These are phyloP conservation scores for Aphelenchoides avenae DNA, from an alignment of 1,140 invertebrate species.

Conservation along the genomic window DNA sequence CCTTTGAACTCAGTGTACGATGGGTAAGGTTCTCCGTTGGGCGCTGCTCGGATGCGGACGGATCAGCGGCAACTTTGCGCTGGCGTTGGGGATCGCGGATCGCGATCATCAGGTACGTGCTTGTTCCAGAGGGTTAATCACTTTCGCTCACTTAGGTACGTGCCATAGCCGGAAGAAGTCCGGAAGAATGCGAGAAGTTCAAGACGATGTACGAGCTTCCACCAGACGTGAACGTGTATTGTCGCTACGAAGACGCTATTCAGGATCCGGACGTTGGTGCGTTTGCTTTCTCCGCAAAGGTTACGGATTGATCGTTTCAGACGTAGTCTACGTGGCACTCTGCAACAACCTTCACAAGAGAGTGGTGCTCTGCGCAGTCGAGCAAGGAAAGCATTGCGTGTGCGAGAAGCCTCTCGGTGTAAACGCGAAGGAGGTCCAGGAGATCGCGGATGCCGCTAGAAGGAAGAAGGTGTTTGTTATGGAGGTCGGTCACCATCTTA, in stretches of 20 bases:
- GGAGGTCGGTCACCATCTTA: no score
- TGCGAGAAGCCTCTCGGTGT: constrained; percentile 78
- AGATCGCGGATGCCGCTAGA: constrained; percentile 59
- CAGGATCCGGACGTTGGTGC: constrained; percentile 73
- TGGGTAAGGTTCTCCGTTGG: no score
- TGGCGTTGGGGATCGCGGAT: no score
- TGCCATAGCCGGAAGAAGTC: no score
- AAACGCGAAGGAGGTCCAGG: constrained; percentile 65
- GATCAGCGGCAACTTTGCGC: no score
- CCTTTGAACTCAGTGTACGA: no score
- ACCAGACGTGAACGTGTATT: constrained; percentile 66
- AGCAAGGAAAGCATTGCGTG: constrained; percentile 73
- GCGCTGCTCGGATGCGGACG: no score
- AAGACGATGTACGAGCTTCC: constrained; percentile 63
- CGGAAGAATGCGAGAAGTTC: no score
- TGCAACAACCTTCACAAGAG: constrained; percentile 70
- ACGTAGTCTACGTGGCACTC: constrained; percentile 74
- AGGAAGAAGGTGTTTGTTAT: constrained; percentile 70
- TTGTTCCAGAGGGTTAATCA: no score
- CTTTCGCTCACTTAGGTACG: no score
- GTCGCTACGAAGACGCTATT: constrained; percentile 72
- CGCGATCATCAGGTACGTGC: no score
- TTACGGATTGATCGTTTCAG: constrained; percentile 61
- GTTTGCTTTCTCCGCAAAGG: constrained; percentile 34
- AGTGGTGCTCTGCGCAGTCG: constrained; percentile 69